phyloP scores from a whole-genome alignment of 2,113 vertebrate species.

The Spermophilus dauricus region DNA sequence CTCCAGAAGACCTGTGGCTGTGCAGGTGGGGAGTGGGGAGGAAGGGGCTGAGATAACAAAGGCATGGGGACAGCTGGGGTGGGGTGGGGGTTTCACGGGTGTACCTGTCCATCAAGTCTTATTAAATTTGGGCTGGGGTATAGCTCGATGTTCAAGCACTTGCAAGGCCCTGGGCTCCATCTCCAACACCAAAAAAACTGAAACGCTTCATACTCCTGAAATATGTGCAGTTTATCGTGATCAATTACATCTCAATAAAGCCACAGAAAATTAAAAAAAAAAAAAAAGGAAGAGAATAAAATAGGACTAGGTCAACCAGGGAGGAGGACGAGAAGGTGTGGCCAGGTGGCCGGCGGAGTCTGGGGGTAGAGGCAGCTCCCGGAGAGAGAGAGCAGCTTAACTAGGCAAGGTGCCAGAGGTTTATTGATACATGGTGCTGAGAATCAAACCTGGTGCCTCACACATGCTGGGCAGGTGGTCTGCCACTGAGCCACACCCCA shows the following conservation, averaged over 20 bases:
- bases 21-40: rapidly evolving
- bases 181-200: neutral
- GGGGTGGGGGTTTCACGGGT: neutral
- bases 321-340: neutral
- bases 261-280: neutral
- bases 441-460: too few relatives aligned
- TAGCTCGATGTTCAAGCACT: too few relatives aligned
- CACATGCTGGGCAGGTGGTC: too few relatives aligned
- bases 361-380: neutral
- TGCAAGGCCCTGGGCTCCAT: neutral
- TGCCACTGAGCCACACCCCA: too few relatives aligned
- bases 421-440: too few relatives aligned
- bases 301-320: neutral
- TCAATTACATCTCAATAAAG: neutral
- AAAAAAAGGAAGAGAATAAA: neutral
- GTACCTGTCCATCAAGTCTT: neutral
- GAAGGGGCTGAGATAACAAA: neutral
- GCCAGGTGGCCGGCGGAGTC: too few relatives aligned
- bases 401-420: too few relatives aligned
- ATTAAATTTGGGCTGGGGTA: too few relatives aligned
- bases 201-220: neutral
- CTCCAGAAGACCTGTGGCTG: neutral
- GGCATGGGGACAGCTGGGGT: too few relatives aligned
- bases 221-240: neutral
- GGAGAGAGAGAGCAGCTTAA: neutral